Evolutionary conservation across 1,140 invertebrate species (phyloP).

Genomic region (Thrips palmi): DNA sequence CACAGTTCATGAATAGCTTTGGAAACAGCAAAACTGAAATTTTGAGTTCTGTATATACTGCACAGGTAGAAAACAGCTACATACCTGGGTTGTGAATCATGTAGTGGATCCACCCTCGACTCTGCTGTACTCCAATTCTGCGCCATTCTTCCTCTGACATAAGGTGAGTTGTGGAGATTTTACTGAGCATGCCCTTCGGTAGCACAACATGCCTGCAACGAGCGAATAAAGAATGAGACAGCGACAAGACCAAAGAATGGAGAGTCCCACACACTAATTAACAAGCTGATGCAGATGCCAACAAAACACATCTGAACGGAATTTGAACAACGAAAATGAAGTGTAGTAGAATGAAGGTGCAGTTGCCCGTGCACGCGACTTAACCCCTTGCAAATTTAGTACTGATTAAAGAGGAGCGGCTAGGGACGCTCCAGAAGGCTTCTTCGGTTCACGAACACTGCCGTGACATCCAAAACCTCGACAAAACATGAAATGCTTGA

Average conservation of each 20-base stretch:
- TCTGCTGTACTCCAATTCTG: slow-evolving; percentile 80
- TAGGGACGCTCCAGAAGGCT: too few species aligned
- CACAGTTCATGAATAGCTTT: neutral
- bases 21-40: neutral
- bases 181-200: slow-evolving; percentile 76
- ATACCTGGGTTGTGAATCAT: slow-evolving; percentile 81
- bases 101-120: slow-evolving; percentile 87
- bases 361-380: neutral
- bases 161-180: slow-evolving; percentile 75
- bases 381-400: neutral
- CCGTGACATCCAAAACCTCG: too few species aligned
- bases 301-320: neutral
- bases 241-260: neutral
- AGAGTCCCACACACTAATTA: neutral
- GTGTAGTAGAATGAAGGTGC: neutral
- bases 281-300: neutral
- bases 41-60: slow-evolving; percentile 4
- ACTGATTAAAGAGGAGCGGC: too few species aligned
- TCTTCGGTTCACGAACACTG: too few species aligned
- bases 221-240: slow-evolving; percentile 13
- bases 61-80: slow-evolving; percentile 2
- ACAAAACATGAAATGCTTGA: too few species aligned
- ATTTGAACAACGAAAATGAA: neutral
- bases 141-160: slow-evolving; percentile 88
- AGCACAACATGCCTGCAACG: slow-evolving; percentile 74